Evolutionary conservation across 2,113 vertebrate genomes (phyloP), one percentile per base, ranked within the genome.

Genomic region (Cacatua alba): DNA sequence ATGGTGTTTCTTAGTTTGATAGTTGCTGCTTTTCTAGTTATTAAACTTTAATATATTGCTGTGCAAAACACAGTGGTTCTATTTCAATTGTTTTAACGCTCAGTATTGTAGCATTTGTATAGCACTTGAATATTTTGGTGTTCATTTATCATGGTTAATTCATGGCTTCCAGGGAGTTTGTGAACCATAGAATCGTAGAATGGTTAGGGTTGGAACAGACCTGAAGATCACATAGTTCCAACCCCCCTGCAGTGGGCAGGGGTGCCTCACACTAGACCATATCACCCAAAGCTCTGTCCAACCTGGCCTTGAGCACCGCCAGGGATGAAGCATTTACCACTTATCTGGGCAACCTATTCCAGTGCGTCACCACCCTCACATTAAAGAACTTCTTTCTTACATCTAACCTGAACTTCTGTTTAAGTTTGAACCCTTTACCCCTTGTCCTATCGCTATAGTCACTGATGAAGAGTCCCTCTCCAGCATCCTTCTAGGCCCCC

Each of bases 81-180:
- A 48, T 87, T 90, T 95, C 5, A 5, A 46, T 59, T 43, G 23
- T 91, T 91, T 88, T 62, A 94, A 88, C 78, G 60, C 78, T 82
- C 88, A 39, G 64, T 87, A 90, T 85, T 72, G 55, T 37, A 91
- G 18, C 57, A 41, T 93, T 94, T 97, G 41, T 52, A 75, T 79
- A 85, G 35, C 65, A 71, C 62, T 59, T 95, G n/a, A 79, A 69
- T 85, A 88, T 84, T 96, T 96, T 80, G 31, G 65, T 82, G 78
- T 72, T 86, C 81, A 86, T 97, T 96, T 96, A 92, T 94, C 81
- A 87, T 67, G 33, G 86, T 85, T 96, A 97, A 96, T 96, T 96
- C 44, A 17, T 83, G 39, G 21, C 83, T 97, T 93, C 79, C 85
- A 96, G 55, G 84, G 92, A 78, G 46, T 79, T 75, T 94, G 68